Evolutionary conservation across 2,888 invertebrate genomes (phyloP), one percentile per base, ranked within the genome.

Genomic region (Drosophila emarginata): DNA sequence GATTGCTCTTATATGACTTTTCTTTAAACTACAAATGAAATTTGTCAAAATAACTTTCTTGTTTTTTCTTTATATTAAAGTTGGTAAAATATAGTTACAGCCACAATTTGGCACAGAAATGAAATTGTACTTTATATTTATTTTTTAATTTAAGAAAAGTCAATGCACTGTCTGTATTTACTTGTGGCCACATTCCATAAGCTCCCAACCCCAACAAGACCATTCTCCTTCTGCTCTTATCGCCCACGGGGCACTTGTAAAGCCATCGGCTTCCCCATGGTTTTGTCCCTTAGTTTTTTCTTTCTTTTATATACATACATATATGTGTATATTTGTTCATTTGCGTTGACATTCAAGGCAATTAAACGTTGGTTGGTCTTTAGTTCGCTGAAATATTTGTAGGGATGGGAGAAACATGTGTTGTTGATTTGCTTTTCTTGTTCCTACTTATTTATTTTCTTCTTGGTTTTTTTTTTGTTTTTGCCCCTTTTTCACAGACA

Each of bases 291-390:
- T 59, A 21, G 15, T 57, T 50, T 15, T 28, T 28, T 32, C 11
- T 32, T 32, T 32, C 9, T 9, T 50, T 14, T 62, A 52, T 51
- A 21, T 52, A 40, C 63, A 51, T 64, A 50, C 64, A 62, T 64
- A 60, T 65, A 65, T 70, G 65, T 74, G 72, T 77, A 67, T 75
- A 75, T 80, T 78, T 84, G 71, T 81, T 80, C 79, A 78, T 72
- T 77, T 82, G 77, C 80, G 87, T 87, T 87, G 86, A 87, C 86
- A 86, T 87, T 79, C 77, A 72, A 76, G 86, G 85, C 86, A 87
- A 87, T 87, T 87, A 79, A 87, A 79, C 72, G 80, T 80, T 71
- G 75, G 52, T 39, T 37, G 21, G 37, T 39, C 36, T 39, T 57
- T 39, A 39, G 36, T 54, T 36, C 57, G 23, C 57, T 11, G 39